These are phyloP conservation scores for Chaetodon trifasciatus DNA, from an alignment of 2,797 vertebrate genomes.

Conservation along the genomic window DNA sequence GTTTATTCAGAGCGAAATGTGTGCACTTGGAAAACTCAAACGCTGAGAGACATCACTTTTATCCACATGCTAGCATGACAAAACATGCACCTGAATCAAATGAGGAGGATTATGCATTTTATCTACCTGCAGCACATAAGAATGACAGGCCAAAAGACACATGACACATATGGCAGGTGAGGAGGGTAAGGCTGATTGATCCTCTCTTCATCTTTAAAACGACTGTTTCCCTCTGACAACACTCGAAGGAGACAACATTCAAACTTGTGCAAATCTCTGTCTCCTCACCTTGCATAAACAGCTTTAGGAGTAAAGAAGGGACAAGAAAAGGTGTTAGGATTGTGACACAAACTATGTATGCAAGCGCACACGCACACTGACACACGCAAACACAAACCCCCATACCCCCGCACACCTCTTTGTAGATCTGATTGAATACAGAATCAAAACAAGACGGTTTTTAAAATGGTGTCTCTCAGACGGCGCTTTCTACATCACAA, in stretches of 20 bases:
- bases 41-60: constrained; percentile 53
- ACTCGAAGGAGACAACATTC: constrained; percentile 67
- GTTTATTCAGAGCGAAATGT: constrained; percentile 27
- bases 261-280: constrained; percentile 74
- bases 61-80: constrained; percentile 61
- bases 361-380: constrained; percentile 30
- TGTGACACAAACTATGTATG: constrained; percentile 64
- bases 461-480: constrained; percentile 69
- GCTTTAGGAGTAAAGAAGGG: constrained; percentile 67
- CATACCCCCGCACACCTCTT: constrained; percentile 50
- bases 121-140: constrained; percentile 76
- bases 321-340: constrained; percentile 61
- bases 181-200: constrained; percentile 83
- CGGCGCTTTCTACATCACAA: constrained; percentile 71
- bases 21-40: constrained; percentile 38
- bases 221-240: constrained; percentile 70
- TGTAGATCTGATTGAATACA: constrained; percentile 79
- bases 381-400: constrained; percentile 38
- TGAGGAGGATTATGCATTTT: constrained; percentile 80
- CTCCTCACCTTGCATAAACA: constrained; percentile 73
- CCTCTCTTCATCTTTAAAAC: constrained; percentile 75
- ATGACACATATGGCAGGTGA: constrained; percentile 77
- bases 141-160: constrained; percentile 78
- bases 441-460: constrained; percentile 73
- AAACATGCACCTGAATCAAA: constrained; percentile 79